These are phyloP conservation scores for Entomobrya proxima DNA, from an alignment of 2,888 invertebrate species.

Conservation along the genomic window DNA sequence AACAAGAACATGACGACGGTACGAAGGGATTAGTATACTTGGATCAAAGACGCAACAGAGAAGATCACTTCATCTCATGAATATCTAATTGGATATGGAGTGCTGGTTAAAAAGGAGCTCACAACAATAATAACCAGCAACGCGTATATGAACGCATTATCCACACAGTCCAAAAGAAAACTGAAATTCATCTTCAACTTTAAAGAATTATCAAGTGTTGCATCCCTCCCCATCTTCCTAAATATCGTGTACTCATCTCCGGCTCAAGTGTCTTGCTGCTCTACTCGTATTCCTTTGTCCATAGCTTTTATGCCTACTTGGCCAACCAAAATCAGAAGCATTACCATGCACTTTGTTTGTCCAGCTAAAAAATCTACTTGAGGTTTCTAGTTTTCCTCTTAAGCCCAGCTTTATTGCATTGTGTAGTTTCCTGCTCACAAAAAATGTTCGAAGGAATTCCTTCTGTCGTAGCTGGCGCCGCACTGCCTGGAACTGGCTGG, in stretches of 20 bases:
- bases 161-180: background rate
- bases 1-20: background rate
- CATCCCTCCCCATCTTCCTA: background rate
- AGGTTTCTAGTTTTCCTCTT: constrained; percentile 18
- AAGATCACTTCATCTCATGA: constrained; percentile 66
- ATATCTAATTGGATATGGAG: constrained; percentile 68
- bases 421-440: constrained; percentile 13
- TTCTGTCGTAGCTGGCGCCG: constrained; percentile 58
- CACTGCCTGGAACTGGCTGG: constrained; percentile 62
- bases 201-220: constrained; percentile 28
- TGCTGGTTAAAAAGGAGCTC: constrained; percentile 19
- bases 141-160: background rate
- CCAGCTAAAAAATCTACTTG: constrained; percentile 21
- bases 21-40: constrained; percentile 21
- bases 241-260: background rate
- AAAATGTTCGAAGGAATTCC: constrained; percentile 55
- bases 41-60: constrained; percentile 38
- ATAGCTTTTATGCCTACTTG: background rate
- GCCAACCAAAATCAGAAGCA: background rate
- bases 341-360: constrained; percentile 52
- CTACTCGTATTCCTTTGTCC: background rate
- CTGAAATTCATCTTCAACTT: constrained; percentile 40
- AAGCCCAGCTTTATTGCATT: constrained; percentile 22
- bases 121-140: background rate
- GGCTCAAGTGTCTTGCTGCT: background rate